A percentile compares a stretch with the other conserved stretches of the same genome.
Evolutionary conservation across 2,797 vertebrate genomes (phyloP).

Genomic region (Eleutherodactylus coqui): DNA sequence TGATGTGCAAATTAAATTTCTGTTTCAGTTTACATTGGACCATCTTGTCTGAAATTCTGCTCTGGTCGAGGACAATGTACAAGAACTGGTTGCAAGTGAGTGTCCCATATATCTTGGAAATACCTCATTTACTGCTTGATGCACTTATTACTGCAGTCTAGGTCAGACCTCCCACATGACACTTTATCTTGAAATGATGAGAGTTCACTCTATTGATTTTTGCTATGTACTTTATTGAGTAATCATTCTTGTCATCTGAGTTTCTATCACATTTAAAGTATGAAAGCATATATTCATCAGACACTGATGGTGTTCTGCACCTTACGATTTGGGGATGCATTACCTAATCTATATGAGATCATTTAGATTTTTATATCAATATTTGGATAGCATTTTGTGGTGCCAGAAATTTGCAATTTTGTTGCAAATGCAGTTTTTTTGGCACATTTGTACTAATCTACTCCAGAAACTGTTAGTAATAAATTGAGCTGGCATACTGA

Average conservation of each 20-base stretch:
- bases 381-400: background rate
- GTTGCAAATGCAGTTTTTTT: too few relatives aligned
- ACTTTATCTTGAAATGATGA: slow-evolving; percentile 28
- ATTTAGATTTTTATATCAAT: background rate
- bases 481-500: too few relatives aligned
- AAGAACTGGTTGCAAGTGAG: slow-evolving; percentile 96
- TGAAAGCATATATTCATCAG: background rate
- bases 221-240: slow-evolving; percentile 7
- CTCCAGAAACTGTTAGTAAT: too few relatives aligned
- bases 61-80: slow-evolving; percentile 96
- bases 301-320: background rate
- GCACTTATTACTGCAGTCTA: slow-evolving; percentile 11
- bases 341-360: background rate
- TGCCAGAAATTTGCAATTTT: too few relatives aligned
- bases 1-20: slow-evolving; percentile 38
- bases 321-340: background rate
- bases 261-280: slow-evolving; percentile 2
- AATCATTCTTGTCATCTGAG: slow-evolving; percentile 30
- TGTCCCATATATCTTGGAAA: slow-evolving; percentile 53
- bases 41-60: slow-evolving; percentile 94
- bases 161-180: slow-evolving; percentile 40
- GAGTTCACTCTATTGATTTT: slow-evolving; percentile 30
- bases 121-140: background rate
- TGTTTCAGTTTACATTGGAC: slow-evolving; percentile 91
- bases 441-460: too few relatives aligned